Percentiles rank a stretch among this genome's conserved stretches.
phyloP scores from a whole-genome alignment of 2,797 vertebrate genomes.

The Xenops minutus region DNA sequence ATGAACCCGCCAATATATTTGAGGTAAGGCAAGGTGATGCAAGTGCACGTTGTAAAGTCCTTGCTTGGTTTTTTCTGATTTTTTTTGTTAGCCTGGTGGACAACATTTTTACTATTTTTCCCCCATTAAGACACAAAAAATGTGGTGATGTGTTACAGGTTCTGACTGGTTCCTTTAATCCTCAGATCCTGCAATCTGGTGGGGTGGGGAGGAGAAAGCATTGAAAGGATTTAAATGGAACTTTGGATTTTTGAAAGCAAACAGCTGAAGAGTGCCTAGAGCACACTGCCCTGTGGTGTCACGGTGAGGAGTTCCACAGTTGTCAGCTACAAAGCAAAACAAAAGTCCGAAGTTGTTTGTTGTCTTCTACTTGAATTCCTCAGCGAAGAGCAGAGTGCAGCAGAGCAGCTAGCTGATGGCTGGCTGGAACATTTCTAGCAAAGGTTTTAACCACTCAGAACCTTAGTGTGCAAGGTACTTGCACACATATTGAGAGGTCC shows the following conservation, averaged over 20 bases:
- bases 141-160: neutral
- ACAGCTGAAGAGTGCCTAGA: neutral
- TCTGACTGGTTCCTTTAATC: neutral
- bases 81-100: neutral
- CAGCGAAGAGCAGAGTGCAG: neutral
- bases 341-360: conserved; percentile 14
- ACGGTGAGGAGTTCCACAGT: neutral
- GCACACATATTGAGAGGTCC: neutral
- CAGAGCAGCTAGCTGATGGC: neutral
- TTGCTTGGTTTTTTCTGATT: neutral
- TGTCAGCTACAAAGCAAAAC: conserved; percentile 22
- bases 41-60: neutral
- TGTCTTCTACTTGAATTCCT: conserved; percentile 15
- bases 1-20: conserved; percentile 92
- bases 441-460: neutral
- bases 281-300: conserved; percentile 3
- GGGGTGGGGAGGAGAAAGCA: neutral
- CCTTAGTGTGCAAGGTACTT: neutral
- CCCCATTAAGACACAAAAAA: neutral
- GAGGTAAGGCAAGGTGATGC: conserved; percentile 84
- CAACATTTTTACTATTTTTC: neutral
- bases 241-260: conserved; percentile 11
- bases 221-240: neutral
- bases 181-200: neutral
- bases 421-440: neutral